These are phyloP conservation scores for Hoplodrina ambigua DNA, from an alignment of 2,888 invertebrate species.

Conservation along the genomic window DNA sequence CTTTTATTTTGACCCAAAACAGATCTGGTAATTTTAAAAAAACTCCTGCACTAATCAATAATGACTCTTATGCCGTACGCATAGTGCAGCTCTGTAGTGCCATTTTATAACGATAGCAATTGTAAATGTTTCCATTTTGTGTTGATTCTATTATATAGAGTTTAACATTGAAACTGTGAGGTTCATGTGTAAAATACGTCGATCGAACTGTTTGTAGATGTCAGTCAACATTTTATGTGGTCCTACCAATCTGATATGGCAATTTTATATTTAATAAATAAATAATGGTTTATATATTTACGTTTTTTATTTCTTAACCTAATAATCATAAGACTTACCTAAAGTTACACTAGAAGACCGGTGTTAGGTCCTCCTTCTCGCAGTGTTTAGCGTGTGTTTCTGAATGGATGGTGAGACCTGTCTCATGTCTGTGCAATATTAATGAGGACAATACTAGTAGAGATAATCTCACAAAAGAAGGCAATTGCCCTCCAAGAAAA, in stretches of 20 bases:
- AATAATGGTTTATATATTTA: constrained; percentile 80
- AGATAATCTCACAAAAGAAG: too few species aligned
- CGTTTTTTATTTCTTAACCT: constrained; percentile 55
- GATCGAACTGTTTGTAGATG: constrained; percentile 80
- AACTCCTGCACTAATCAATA: neutral
- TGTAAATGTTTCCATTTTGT: constrained; percentile 82
- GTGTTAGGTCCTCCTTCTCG: too few species aligned
- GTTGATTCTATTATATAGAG: constrained; percentile 88
- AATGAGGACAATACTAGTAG: too few species aligned
- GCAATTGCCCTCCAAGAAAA: too few species aligned
- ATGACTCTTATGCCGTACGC: constrained; percentile 45
- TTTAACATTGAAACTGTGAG: constrained; percentile 78
- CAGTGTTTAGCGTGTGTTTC: too few species aligned
- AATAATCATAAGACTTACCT: neutral
- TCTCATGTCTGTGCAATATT: too few species aligned
- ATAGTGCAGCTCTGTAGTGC: constrained; percentile 67
- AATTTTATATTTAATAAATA: constrained; percentile 88
- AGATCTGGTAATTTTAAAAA: too few species aligned
- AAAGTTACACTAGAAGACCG: too few species aligned
- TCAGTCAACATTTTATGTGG: constrained; percentile 76
- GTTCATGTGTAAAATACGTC: constrained; percentile 72
- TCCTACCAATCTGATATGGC: constrained; percentile 81
- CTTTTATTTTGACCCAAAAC: too few species aligned
- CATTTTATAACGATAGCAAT: constrained; percentile 73
- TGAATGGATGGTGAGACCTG: too few species aligned